These are phyloP conservation scores for Coregonus ussuriensis DNA, from an alignment of 2,797 vertebrate species.

Conservation along the genomic window DNA sequence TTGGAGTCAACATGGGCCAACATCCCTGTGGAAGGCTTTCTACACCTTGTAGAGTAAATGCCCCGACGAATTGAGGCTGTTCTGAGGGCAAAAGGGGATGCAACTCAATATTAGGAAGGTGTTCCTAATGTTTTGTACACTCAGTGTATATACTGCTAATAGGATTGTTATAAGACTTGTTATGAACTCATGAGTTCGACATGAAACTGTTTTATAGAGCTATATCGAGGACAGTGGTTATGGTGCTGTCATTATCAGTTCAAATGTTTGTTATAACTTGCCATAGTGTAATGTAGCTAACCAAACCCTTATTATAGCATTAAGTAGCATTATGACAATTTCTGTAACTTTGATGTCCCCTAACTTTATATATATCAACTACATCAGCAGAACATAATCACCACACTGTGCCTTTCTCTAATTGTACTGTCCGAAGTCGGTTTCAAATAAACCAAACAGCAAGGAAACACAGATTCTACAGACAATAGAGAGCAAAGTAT, in stretches of 20 bases:
- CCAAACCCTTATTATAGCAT: background rate
- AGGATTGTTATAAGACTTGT: background rate
- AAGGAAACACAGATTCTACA: background rate
- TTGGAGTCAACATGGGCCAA: too few relatives aligned
- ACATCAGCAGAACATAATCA: background rate
- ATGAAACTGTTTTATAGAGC: background rate
- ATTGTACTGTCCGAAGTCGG: background rate
- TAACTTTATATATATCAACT: background rate
- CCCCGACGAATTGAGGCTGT: too few relatives aligned
- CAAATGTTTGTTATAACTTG: background rate
- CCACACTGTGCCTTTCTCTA: background rate
- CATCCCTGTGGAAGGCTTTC: too few relatives aligned
- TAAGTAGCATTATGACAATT: background rate
- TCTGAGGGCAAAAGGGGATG: too few relatives aligned
- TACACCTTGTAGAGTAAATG: too few relatives aligned
- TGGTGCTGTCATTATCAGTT: background rate
- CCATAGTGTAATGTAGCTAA: background rate
- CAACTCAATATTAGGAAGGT: too few relatives aligned
- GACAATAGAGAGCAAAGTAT: too few relatives aligned
- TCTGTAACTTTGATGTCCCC: background rate
- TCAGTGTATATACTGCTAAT: background rate
- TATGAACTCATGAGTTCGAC: background rate
- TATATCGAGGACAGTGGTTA: background rate
- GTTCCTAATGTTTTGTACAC: too few relatives aligned
- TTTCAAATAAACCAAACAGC: background rate